Conservation (phyloP, 1,140 invertebrate genomes). For the Lordiphosa mommai region DNA sequence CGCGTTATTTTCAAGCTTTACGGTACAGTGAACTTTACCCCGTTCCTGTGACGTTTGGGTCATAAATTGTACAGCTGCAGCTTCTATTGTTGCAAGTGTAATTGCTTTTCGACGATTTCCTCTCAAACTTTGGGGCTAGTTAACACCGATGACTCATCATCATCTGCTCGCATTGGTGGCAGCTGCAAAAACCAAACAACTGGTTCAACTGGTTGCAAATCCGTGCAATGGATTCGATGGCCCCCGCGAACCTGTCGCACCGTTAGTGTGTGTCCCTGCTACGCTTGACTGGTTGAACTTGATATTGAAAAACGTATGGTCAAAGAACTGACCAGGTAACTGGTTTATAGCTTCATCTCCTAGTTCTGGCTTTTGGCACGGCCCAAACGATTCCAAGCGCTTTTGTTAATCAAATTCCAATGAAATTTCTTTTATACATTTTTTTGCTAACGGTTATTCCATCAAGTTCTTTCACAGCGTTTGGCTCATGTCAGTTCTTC, state of each 20-base stretch:
- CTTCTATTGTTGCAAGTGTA: constrained; percentile 70
- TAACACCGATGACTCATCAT: constrained; percentile 53
- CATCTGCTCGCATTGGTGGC: constrained; percentile 35
- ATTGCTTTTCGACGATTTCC: constrained; percentile 51
- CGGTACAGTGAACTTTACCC: constrained; percentile 67
- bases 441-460: constrained; percentile 26
- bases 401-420: constrained; percentile 36
- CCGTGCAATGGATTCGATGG: constrained; percentile 41
- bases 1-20: constrained; percentile 64
- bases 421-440: constrained; percentile 27
- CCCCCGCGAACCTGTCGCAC: constrained; percentile 69
- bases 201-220: constrained; percentile 69
- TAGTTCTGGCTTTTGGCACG: constrained; percentile 20
- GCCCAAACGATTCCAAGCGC: constrained; percentile 26
- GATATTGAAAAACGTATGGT: constrained; percentile 58
- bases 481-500: constrained; percentile 14
- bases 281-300: constrained; percentile 67
- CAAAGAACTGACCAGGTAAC: constrained; percentile 57
- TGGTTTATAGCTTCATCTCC: constrained; percentile 31
- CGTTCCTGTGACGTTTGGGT: constrained; percentile 66
- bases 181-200: constrained; percentile 64
- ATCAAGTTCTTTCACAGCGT: constrained; percentile 28
- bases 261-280: constrained; percentile 33
- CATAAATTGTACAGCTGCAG: constrained; percentile 69
- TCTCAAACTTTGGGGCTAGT: constrained; percentile 31